Percentiles rank a stretch among this genome's conserved stretches.
Conservation (phyloP, 2,113 vertebrate genomes). For the Saccopteryx leptura region DNA sequence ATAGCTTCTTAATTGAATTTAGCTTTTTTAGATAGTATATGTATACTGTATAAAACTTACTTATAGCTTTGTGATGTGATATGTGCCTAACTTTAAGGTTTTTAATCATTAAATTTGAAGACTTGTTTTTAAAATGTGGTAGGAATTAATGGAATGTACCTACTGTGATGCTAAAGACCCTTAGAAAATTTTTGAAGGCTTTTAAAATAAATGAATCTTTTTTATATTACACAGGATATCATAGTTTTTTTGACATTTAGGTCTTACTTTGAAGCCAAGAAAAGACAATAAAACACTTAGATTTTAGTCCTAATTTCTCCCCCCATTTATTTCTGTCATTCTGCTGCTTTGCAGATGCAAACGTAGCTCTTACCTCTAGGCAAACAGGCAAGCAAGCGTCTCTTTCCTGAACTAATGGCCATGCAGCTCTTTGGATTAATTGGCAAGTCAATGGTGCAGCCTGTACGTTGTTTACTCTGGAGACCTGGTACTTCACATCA, state of each 20-base stretch:
- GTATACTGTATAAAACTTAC: neutral
- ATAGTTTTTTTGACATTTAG: conserved; percentile 34
- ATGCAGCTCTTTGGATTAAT: conserved; percentile 85
- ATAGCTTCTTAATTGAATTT: conserved; percentile 34
- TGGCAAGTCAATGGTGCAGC: conserved; percentile 86
- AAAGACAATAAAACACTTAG: conserved; percentile 56
- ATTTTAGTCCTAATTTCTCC: conserved; percentile 61
- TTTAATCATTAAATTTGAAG: conserved; percentile 16
- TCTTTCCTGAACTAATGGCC: conserved; percentile 87
- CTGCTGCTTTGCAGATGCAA: conserved; percentile 77
- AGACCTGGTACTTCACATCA: conserved; percentile 80
- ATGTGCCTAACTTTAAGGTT: neutral
- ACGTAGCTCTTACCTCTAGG: conserved; percentile 83
- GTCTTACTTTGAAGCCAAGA: conserved; percentile 67
- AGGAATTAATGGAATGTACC: neutral
- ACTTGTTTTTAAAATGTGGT: neutral
- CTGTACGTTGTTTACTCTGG: conserved; percentile 71
- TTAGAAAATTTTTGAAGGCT: neutral
- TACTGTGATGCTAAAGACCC: neutral
- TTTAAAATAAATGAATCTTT: conserved; percentile 46
- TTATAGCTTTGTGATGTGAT: neutral
- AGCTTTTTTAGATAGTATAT: neutral
- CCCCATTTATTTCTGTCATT: conserved; percentile 79
- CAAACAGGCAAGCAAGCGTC: conserved; percentile 83
- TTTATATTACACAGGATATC: neutral